Evolutionary conservation across 2,113 vertebrate species (phyloP), one percentile per base, ranked within the genome.

Genomic region (Serinus canaria): DNA sequence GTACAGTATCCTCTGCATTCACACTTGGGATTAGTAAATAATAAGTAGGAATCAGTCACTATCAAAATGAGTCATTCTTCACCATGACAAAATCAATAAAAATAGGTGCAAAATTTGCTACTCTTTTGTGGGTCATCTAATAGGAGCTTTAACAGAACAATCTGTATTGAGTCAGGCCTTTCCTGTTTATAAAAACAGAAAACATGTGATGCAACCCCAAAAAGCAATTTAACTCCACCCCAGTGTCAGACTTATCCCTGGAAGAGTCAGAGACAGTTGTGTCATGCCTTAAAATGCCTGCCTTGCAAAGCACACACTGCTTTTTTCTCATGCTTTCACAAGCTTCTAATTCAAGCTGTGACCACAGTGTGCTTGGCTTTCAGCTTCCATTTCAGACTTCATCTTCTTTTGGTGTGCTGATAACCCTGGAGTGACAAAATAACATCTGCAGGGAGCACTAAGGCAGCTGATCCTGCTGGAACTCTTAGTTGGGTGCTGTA

Each of bases 201-300:
- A 95, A 87, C 58, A n/a, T 64, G 50, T 53, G 66, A 76, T 91
- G 87, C 78, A 95, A 93, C 46, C 78, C 82, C 62, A 79, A 90
- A 96, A 89, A 89, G 35, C 49, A 82, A 92, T 91, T 90, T 79
- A 79, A 60, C 84, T 85, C 90, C 93, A 91, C 47, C 84, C 35
- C 24, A n/a, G 35, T 44, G 35, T 89, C 66, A 94, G 35, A 78
- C 68, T 84, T 84, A 84, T 27, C 43, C 50, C 69, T 92, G 83
- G 55, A 92, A 92, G 28, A 77, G 35, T 63, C 11, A 6, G 60
- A 39, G 47, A 55, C 44, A 63, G 25, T 59, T 92, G 79, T 75
- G 43, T 91, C 66, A 37, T 79, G 77, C 35, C 28, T 89, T 66
- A 89, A 96, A 87, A 72, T 64, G n/a, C 41, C 69, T 89, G 35